Percentiles rank a stretch among this genome's conserved stretches.
Conservation (phyloP, 2,797 vertebrate species). For the Bucorvus abyssinicus region DNA sequence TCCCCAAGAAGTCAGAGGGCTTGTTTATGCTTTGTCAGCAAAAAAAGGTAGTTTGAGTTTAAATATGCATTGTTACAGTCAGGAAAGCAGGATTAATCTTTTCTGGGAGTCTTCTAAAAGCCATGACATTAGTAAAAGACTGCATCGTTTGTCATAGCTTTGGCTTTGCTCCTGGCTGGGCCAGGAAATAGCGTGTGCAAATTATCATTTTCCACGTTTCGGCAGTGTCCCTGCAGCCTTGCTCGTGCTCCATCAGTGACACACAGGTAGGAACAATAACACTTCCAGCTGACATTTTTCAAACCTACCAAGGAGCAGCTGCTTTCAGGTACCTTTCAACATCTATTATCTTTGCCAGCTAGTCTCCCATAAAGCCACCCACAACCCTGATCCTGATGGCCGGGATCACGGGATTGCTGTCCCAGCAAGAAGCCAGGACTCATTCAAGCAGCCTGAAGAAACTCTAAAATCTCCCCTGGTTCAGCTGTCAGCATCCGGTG, state of each 20-base stretch:
- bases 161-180: neutral
- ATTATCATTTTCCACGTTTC: neutral
- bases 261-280: neutral
- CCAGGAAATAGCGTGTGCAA: neutral
- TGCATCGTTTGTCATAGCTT: neutral
- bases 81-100: neutral
- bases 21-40: neutral
- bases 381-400: neutral
- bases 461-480: neutral
- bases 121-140: neutral
- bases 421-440: neutral
- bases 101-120: neutral
- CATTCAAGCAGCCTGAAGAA: neutral
- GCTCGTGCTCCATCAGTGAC: neutral
- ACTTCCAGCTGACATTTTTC: neutral
- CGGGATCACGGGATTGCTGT: neutral
- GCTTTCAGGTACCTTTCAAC: neutral
- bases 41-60: neutral
- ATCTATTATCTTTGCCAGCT: neutral
- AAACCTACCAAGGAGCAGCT: neutral
- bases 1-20: neutral
- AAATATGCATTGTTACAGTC: neutral
- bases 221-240: neutral
- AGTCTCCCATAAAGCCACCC: neutral
- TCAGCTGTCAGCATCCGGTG: neutral